phyloP scores from a whole-genome alignment of 2,113 vertebrate genomes.

The Burhinus oedicnemus region DNA sequence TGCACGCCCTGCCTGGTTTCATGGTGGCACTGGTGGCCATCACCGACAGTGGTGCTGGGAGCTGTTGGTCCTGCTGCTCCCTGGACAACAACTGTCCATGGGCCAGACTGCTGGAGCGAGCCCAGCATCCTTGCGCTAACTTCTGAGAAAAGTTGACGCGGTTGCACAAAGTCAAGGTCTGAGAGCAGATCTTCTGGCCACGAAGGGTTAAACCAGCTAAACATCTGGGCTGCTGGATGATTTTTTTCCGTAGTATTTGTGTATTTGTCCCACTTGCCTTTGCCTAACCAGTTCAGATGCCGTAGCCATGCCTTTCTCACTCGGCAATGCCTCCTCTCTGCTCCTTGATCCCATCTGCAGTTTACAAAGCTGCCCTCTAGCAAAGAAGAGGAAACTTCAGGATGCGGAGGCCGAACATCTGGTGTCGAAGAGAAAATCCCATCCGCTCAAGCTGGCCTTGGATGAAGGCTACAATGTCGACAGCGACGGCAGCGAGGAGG shows the following conservation, averaged over 20 bases:
- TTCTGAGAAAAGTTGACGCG: background rate
- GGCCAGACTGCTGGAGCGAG: background rate
- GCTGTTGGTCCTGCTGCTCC: background rate
- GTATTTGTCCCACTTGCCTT: background rate
- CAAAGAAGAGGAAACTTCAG: constrained; percentile 92
- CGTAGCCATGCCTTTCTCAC: background rate
- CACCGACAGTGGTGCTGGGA: background rate
- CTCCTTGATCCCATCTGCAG: constrained; percentile 61
- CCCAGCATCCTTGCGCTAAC: background rate
- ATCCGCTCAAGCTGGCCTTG: constrained; percentile 88
- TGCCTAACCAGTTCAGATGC: background rate
- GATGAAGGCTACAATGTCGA: constrained; percentile 90
- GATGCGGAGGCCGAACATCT: constrained; percentile 83
- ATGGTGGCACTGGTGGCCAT: background rate
- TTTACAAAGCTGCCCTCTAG: constrained; percentile 91
- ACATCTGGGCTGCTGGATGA: background rate
- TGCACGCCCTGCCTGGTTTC: background rate
- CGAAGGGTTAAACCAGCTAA: background rate
- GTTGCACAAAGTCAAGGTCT: background rate
- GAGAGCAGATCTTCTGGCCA: background rate
- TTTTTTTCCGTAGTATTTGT: background rate
- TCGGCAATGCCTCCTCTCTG: background rate
- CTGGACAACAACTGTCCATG: background rate
- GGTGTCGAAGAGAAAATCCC: constrained; percentile 90
- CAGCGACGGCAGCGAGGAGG: constrained; percentile 87